Conservation (phyloP, 2,113 vertebrate species). For the Elanoides forficatus region DNA sequence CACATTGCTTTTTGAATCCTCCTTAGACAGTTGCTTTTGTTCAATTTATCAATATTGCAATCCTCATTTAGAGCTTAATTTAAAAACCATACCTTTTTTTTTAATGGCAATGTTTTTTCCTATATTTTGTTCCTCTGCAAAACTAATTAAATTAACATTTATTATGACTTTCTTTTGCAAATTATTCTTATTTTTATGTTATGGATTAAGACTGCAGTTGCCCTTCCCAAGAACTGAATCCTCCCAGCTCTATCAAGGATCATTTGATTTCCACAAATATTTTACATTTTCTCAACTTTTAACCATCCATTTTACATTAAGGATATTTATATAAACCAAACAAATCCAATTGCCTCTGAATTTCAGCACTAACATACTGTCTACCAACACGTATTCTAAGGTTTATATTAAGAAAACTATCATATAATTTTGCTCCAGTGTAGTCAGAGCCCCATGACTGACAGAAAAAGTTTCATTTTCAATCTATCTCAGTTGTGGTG, state of each 20-base stretch:
- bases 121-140: background rate
- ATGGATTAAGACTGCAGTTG: background rate
- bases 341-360: background rate
- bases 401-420: background rate
- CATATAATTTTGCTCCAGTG: background rate
- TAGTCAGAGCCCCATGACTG: background rate
- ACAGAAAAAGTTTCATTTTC: background rate
- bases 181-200: background rate
- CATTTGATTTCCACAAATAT: background rate
- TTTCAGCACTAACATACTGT: background rate
- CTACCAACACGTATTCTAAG: background rate
- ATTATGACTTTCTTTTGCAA: background rate
- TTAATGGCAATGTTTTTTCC: background rate
- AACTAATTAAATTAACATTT: constrained; percentile 29
- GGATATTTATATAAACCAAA: background rate
- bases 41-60: constrained; percentile 47
- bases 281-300: background rate
- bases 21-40: constrained; percentile 36
- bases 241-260: background rate
- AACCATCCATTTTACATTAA: background rate
- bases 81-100: constrained; percentile 4
- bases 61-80: constrained; percentile 46
- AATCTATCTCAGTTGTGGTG: background rate
- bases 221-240: background rate
- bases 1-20: constrained; percentile 44